These are phyloP conservation scores for Serinus canaria DNA, from an alignment of 2,113 vertebrate species.

Conservation along the genomic window DNA sequence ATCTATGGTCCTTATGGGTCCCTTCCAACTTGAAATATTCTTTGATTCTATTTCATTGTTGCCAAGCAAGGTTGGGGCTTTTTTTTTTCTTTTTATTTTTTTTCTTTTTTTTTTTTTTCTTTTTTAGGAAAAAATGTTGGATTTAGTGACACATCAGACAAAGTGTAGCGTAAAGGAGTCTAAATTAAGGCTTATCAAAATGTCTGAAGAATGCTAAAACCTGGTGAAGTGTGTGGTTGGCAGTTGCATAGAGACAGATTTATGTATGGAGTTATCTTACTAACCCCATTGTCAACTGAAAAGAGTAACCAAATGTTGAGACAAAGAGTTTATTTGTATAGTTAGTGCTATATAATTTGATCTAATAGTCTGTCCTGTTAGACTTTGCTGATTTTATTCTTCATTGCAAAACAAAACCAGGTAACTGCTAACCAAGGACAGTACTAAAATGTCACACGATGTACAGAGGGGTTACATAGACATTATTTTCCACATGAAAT, in stretches of 20 bases:
- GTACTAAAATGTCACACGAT: neutral
- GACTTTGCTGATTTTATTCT: neutral
- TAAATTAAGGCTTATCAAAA: neutral
- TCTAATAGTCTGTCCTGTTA: neutral
- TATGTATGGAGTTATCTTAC: neutral
- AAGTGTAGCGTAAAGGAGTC: neutral
- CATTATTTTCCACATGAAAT: neutral
- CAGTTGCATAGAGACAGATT: neutral
- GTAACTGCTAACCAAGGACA: neutral
- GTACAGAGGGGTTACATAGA: neutral
- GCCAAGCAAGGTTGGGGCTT: neutral
- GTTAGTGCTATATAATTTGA: neutral
- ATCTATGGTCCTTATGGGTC: neutral
- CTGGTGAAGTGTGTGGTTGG: neutral
- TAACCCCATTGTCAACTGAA: neutral
- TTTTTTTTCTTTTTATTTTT: neutral
- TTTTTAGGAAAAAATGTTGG: neutral
- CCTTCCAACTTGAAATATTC: neutral
- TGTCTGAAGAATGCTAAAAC: neutral
- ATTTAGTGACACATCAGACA: neutral
- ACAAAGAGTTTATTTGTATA: neutral
- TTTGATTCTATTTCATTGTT: neutral
- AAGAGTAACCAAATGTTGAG: neutral
- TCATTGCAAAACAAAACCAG: neutral
- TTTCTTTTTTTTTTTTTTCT: neutral